phyloP scores from a whole-genome alignment of 1,140 invertebrate species.

The Drosophila hydei region DNA sequence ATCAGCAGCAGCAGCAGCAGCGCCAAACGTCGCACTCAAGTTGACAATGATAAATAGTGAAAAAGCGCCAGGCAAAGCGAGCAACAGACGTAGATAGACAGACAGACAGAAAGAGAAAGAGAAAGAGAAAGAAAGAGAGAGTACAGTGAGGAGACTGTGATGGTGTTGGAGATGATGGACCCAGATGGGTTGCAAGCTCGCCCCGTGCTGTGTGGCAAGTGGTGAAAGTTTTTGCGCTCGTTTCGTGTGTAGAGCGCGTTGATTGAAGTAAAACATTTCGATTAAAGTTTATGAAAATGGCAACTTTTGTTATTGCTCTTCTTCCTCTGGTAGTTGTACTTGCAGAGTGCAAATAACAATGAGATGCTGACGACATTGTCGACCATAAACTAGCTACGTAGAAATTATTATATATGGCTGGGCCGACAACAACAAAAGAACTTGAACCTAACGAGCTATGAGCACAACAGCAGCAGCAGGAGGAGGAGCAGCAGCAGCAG shows the following conservation, averaged over 20 bases:
- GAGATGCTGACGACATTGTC: conserved; percentile 48
- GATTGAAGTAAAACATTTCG: conserved; percentile 81
- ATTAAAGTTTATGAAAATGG: conserved; percentile 81
- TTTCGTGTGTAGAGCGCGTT: conserved; percentile 51
- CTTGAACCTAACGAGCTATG: conserved; percentile 37
- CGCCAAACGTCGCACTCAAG: conserved; percentile 81
- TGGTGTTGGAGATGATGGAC: conserved; percentile 32
- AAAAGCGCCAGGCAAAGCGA: conserved; percentile 71
- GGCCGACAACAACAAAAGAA: conserved; percentile 27
- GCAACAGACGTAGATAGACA: conserved; percentile 26
- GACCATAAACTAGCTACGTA: conserved; percentile 62
- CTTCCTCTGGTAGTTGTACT: conserved; percentile 7
- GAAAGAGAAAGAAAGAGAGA: conserved; percentile 6
- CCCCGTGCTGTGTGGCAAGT: conserved; percentile 55
- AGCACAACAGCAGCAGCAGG: conserved; percentile 23
- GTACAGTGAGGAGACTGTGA: background rate
- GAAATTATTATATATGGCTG: conserved; percentile 56
- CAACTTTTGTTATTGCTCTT: conserved; percentile 49
- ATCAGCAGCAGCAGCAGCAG: conserved; percentile 48
- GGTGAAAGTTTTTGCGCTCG: conserved; percentile 71
- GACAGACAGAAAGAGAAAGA: conserved; percentile 6
- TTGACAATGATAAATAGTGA: conserved; percentile 83
- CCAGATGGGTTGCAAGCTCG: conserved; percentile 30
- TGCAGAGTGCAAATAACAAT: conserved; percentile 50
- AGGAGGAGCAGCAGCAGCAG: background rate